These are phyloP conservation scores for Carettochelys insculpta DNA, from an alignment of 2,113 vertebrate genomes.

Conservation along the genomic window DNA sequence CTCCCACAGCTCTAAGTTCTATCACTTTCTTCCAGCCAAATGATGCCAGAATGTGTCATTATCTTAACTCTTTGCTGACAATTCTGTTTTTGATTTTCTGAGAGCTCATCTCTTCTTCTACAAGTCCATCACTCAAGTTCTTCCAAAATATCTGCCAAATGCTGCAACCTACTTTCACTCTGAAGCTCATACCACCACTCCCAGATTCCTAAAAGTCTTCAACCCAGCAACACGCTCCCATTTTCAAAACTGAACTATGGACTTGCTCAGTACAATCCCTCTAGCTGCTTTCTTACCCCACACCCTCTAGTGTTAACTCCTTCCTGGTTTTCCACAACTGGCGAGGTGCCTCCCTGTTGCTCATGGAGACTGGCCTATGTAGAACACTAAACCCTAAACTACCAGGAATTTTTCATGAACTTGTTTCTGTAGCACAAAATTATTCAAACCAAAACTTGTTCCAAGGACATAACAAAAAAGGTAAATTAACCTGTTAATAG, in stretches of 20 bases:
- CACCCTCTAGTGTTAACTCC: fast-evolving
- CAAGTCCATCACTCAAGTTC: not conserved
- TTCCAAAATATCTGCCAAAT: constrained; percentile 30
- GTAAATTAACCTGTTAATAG: not conserved
- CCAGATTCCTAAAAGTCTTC: not conserved
- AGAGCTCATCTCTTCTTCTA: not conserved
- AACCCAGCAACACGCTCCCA: not conserved
- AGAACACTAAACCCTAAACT: not conserved
- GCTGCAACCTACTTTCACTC: not conserved
- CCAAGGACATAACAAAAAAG: not conserved
- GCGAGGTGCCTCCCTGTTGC: fast-evolving
- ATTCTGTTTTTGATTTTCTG: not conserved
- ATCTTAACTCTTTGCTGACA: constrained; percentile 9
- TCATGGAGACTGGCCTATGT: fast-evolving
- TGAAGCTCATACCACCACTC: not conserved
- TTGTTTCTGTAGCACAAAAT: not conserved
- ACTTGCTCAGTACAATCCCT: not conserved
- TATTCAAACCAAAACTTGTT: not conserved
- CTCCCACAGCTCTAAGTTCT: not conserved
- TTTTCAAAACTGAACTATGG: fast-evolving
- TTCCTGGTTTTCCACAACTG: fast-evolving
- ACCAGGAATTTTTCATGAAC: not conserved
- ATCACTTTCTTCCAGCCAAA: constrained; percentile 1
- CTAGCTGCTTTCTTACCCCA: not conserved
- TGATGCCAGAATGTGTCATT: constrained; percentile 49